Percentiles rank a stretch among this genome's conserved stretches.
phyloP scores from a whole-genome alignment of 2,888 invertebrate genomes.

The Silvanus unidentatus region DNA sequence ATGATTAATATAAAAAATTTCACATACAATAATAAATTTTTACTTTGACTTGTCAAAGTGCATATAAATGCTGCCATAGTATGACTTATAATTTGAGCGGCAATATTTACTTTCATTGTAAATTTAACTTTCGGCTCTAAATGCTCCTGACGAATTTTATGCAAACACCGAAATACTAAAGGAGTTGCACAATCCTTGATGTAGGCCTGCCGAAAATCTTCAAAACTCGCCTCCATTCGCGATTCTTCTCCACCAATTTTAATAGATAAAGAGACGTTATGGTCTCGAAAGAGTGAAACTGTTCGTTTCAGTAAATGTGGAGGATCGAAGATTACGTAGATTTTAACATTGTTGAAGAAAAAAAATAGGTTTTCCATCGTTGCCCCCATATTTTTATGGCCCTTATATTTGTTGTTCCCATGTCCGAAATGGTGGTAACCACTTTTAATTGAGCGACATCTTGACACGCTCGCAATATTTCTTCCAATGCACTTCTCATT shows the following conservation, averaged over 20 bases:
- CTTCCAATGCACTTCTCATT: conserved; percentile 5
- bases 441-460: too few species aligned
- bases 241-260: not conserved
- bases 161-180: conserved; percentile 13
- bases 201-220: conserved; percentile 11
- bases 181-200: conserved; percentile 13
- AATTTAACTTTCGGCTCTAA: conserved; percentile 13
- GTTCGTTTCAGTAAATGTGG: conserved; percentile 17
- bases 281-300: conserved; percentile 13
- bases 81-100: conserved; percentile 20
- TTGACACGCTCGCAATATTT: not conserved
- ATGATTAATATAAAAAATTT: not conserved
- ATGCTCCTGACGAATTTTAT: conserved; percentile 15
- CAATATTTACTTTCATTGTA: conserved; percentile 21
- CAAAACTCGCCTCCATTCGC: conserved; percentile 9
- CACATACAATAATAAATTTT: too few species aligned
- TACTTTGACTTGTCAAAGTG: conserved; percentile 13
- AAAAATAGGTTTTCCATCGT: not conserved
- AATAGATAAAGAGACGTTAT: conserved; percentile 14
- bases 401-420: conserved; percentile 8
- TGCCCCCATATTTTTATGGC: conserved; percentile 11
- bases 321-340: conserved; percentile 14
- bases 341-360: not conserved
- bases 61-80: conserved; percentile 17
- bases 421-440: not conserved